These are phyloP conservation scores for Eubasilissa regina DNA, from an alignment of 1,140 invertebrate species.

Conservation along the genomic window DNA sequence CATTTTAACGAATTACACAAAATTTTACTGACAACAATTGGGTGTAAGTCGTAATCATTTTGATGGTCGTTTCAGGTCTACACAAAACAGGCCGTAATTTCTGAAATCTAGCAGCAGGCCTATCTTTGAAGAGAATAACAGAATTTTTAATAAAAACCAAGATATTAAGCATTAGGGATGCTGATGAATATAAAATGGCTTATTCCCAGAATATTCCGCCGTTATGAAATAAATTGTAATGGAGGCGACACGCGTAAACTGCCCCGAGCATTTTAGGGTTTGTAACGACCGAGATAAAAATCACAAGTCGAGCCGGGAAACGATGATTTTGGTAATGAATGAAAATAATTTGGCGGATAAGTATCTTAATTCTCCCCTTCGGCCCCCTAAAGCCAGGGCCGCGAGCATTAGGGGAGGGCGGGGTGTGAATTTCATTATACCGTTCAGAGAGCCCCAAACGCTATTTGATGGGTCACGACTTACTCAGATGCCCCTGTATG, in stretches of 20 bases:
- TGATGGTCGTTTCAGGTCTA: neutral
- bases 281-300: conserved; percentile 59
- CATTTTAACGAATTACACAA: too few relatives aligned
- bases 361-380: conserved; percentile 68
- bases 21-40: too few relatives aligned
- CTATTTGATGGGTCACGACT: conserved; percentile 61
- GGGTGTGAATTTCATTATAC: conserved; percentile 70
- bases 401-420: conserved; percentile 34
- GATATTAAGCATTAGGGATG: conserved; percentile 43
- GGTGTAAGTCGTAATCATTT: neutral
- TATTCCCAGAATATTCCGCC: conserved; percentile 11
- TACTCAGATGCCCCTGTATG: conserved; percentile 35
- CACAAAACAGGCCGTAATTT: conserved; percentile 11
- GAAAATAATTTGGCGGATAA: conserved; percentile 75
- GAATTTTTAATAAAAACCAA: conserved; percentile 45
- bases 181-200: conserved; percentile 45
- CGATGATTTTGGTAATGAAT: conserved; percentile 64
- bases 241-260: conserved; percentile 39
- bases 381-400: conserved; percentile 60
- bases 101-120: neutral
- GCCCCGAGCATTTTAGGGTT: conserved; percentile 49
- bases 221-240: conserved; percentile 52
- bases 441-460: conserved; percentile 61
- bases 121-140: neutral
- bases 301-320: conserved; percentile 53